phyloP scores from a whole-genome alignment of 2,888 invertebrate species.

The Sinhomidia bicolor region DNA sequence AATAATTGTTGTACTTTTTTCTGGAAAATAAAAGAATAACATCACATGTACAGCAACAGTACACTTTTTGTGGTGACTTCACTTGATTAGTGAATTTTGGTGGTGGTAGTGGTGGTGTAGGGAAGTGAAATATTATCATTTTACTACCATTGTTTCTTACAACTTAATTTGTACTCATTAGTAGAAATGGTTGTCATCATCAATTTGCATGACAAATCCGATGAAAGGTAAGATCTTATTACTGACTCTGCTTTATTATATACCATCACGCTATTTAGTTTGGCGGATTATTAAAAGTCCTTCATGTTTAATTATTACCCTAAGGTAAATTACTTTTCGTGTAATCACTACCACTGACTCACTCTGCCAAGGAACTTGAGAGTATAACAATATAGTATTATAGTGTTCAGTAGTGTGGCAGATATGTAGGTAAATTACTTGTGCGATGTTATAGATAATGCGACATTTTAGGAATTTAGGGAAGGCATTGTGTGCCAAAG shows the following conservation, averaged over 20 bases:
- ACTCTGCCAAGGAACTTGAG: too few species aligned
- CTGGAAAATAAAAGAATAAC: not conserved
- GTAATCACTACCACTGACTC: too few species aligned
- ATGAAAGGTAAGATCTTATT: constrained; percentile 57
- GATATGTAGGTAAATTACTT: too few species aligned
- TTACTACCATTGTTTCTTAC: not conserved
- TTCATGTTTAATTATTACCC: too few species aligned
- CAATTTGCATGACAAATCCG: constrained; percentile 66
- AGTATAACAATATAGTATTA: too few species aligned
- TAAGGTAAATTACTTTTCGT: too few species aligned
- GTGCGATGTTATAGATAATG: too few species aligned
- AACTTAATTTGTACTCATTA: not conserved
- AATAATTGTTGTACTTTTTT: not conserved
- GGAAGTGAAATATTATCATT: not conserved
- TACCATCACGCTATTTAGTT: too few species aligned
- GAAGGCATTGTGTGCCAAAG: not conserved
- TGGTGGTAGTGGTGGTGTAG: too few species aligned
- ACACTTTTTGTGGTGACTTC: not conserved
- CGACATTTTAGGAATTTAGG: not conserved
- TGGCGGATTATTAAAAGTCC: too few species aligned
- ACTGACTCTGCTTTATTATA: not conserved
- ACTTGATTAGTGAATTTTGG: not conserved
- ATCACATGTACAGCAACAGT: not conserved
- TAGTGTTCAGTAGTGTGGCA: too few species aligned
- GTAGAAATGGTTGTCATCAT: constrained; percentile 64